Percentiles rank a stretch among this genome's conserved stretches.
Evolutionary conservation across 1,140 invertebrate species (phyloP).

Genomic region (Pinna nobilis): DNA sequence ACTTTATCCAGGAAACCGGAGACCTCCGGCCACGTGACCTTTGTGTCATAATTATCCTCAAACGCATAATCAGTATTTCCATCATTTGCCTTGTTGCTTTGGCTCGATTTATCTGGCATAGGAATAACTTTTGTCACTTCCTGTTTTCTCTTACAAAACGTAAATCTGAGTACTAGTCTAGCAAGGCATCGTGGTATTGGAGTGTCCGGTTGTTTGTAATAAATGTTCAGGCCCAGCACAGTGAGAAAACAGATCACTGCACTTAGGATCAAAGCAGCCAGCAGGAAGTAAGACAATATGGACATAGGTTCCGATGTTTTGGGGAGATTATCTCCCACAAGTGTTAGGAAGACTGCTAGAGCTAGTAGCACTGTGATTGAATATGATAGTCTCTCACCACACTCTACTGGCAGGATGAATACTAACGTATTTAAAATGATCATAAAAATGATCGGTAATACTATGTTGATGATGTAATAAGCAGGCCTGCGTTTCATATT

Average conservation of each 20-base stretch:
- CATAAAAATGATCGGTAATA: slow-evolving; percentile 14
- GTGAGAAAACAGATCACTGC: slow-evolving; percentile 5
- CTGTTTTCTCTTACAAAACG: no score
- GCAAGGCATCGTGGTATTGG: slow-evolving; percentile 6
- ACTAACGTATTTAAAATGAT: slow-evolving; percentile 24
- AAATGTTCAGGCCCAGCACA: neutral
- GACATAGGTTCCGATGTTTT: slow-evolving; percentile 24
- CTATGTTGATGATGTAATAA: slow-evolving; percentile 12
- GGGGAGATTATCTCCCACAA: slow-evolving; percentile 23
- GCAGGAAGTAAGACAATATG: slow-evolving; percentile 13
- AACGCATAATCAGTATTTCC: no score
- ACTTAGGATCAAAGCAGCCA: slow-evolving; percentile 18
- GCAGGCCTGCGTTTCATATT: slow-evolving; percentile 15
- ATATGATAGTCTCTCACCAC: slow-evolving; percentile 24
- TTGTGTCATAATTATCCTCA: no score
- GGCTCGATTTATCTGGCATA: no score
- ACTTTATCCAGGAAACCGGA: no score
- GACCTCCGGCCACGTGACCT: no score
- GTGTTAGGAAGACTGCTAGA: slow-evolving; percentile 27
- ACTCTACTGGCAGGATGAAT: slow-evolving; percentile 28
- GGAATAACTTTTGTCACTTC: no score
- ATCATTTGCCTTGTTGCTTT: no score
- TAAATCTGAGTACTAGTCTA: no score
- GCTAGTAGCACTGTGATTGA: slow-evolving; percentile 27
- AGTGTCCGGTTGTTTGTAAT: slow-evolving; percentile 9